These are phyloP conservation scores for Dreissena polymorpha DNA, from an alignment of 1,140 invertebrate species.

Conservation along the genomic window DNA sequence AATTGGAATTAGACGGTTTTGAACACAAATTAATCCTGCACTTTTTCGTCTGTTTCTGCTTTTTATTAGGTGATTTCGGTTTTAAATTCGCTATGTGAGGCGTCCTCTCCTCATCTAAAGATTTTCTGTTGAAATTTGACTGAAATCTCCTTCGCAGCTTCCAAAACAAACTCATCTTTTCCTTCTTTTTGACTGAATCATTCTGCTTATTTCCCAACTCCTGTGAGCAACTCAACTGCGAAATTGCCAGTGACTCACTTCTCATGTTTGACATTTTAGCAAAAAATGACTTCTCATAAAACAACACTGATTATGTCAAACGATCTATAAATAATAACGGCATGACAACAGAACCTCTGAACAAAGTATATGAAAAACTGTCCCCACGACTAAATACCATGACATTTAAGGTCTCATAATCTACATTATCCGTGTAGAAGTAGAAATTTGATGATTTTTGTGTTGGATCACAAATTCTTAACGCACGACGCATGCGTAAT, in stretches of 20 bases:
- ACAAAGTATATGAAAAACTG: too few species aligned
- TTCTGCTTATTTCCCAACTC: slow-evolving; percentile 54
- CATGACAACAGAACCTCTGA: too few species aligned
- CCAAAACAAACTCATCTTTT: slow-evolving; percentile 70
- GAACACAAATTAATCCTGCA: slow-evolving; percentile 59
- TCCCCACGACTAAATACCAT: too few species aligned
- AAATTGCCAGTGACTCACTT: slow-evolving; percentile 61
- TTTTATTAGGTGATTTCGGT: slow-evolving; percentile 50
- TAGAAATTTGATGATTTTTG: neutral
- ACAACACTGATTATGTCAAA: too few species aligned
- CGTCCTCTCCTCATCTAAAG: slow-evolving; percentile 57
- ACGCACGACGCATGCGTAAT: slow-evolving; percentile 58
- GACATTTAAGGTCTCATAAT: too few species aligned
- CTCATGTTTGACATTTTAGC: slow-evolving; percentile 46
- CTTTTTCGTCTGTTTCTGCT: slow-evolving; percentile 55
- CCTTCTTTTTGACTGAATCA: slow-evolving; percentile 65
- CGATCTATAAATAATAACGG: too few species aligned
- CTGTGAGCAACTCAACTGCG: slow-evolving; percentile 54
- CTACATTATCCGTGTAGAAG: neutral
- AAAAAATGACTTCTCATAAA: neutral
- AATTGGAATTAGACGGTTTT: slow-evolving; percentile 64
- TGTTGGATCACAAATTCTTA: neutral
- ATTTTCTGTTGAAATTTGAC: slow-evolving; percentile 67
- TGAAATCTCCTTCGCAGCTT: slow-evolving; percentile 70
- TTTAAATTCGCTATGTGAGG: slow-evolving; percentile 13